Percentiles rank a stretch among this genome's conserved stretches.
phyloP scores from a whole-genome alignment of 2,113 vertebrate species.

The Calypte anna region DNA sequence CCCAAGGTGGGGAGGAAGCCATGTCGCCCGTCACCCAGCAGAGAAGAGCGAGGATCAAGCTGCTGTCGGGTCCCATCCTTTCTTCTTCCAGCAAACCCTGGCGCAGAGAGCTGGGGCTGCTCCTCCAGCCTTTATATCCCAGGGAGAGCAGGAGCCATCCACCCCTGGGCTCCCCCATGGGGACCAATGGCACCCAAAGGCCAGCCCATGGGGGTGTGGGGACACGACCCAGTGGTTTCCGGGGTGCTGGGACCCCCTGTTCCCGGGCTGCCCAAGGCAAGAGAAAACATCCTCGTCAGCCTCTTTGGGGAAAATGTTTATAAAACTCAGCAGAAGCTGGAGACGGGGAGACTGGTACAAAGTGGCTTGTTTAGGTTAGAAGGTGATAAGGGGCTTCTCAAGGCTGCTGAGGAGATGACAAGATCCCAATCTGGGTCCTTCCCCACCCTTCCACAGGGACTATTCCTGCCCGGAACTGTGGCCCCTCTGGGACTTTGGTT shows the following conservation, averaged over 20 bases:
- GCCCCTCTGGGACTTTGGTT: neutral
- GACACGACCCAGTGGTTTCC: neutral
- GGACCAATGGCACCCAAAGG: constrained; percentile 5
- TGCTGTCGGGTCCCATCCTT: neutral
- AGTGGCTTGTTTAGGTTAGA: constrained; percentile 37
- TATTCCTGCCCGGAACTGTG: rapidly evolving
- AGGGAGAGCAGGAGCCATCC: neutral
- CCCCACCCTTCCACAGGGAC: rapidly evolving
- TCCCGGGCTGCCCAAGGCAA: neutral
- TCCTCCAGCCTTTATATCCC: neutral
- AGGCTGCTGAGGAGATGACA: neutral
- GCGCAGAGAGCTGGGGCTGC: neutral
- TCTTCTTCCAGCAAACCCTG: neutral
- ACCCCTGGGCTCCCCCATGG: neutral
- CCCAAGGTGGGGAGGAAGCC: neutral
- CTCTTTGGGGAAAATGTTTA: constrained; percentile 34
- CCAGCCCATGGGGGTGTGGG: neutral
- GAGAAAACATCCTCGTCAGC: constrained; percentile 13
- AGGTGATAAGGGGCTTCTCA: constrained; percentile 44
- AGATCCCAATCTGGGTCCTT: neutral
- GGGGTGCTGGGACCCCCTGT: neutral
- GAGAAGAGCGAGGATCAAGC: neutral
- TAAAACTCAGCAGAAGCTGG: constrained; percentile 24
- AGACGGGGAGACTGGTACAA: constrained; percentile 44
- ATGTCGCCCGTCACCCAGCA: neutral